Conservation (phyloP, 2,797 vertebrate genomes). For the Choloepus didactylus region DNA sequence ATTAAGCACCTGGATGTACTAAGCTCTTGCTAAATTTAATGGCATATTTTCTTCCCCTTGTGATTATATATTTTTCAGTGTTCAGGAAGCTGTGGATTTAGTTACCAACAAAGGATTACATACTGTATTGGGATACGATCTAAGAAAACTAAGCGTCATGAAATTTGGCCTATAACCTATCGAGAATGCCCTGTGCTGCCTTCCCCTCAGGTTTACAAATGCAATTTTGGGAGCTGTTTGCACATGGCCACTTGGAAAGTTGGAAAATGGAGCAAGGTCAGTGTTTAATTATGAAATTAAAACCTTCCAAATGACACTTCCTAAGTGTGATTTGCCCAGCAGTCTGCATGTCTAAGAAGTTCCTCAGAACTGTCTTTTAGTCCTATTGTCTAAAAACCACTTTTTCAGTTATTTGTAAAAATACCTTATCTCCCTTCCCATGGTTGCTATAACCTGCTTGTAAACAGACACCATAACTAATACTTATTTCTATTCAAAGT, state of each 20-base stretch:
- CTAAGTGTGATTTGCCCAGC: background rate
- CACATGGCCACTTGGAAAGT: conserved; percentile 91
- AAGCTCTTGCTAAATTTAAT: background rate
- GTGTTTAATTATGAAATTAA: conserved; percentile 60
- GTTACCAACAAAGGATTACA: conserved; percentile 90
- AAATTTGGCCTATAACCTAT: conserved; percentile 83
- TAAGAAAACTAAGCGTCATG: conserved; percentile 75
- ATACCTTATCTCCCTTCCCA: background rate
- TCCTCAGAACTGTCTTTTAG: background rate
- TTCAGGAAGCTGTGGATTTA: conserved; percentile 91
- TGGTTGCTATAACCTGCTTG: background rate
- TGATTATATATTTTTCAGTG: conserved; percentile 89
- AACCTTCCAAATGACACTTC: background rate
- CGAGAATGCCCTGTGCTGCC: conserved; percentile 88
- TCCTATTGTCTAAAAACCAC: background rate
- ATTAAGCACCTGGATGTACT: background rate
- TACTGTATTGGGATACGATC: conserved; percentile 89
- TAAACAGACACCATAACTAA: background rate
- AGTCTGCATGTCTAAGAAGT: background rate
- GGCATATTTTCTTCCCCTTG: background rate
- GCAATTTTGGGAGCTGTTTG: conserved; percentile 90
- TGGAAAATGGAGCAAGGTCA: conserved; percentile 94
- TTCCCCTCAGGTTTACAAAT: conserved; percentile 88
- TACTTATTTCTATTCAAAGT: background rate
- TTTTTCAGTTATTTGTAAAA: background rate